Evolutionary conservation across 2,888 invertebrate species (phyloP), one percentile per base, ranked within the genome.

Genomic region (Eulithis prunata): DNA sequence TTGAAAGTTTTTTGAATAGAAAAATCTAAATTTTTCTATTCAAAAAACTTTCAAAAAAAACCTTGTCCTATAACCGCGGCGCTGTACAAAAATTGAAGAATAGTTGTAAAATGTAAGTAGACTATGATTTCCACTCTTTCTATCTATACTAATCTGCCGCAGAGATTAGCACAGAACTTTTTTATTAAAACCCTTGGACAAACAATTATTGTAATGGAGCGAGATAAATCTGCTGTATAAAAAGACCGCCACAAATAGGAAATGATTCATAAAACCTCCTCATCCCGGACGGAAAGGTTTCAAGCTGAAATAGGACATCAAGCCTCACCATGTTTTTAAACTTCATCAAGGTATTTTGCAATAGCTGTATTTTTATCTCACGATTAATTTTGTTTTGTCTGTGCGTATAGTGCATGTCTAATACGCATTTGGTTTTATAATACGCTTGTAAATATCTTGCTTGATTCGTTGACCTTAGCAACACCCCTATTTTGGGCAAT

Each of bases 151-250:
- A 78, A 73, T 57, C 62, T 55, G 68, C 57, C 73, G 64, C 4
- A 38, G 68, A 75, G 79, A 81, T 83, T 83, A 81, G 74, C 76
- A 60, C 57, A 8, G 69, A 74, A 77, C 76, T 76, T 80, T 83
- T 84, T 88, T 82, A 85, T 79, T 81, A 84, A 81, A 87, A 79
- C 78, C 81, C 79, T 80, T 75, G 64, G 75, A 80, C 78, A 81
- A 83, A 21, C 21, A 21, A 41, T 41, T 41, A 8, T 85, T 79
- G 81, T 79, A 73, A 76, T 69, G 75, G 78, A 78, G 80, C 79
- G 75, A 76, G 85, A 86, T 87, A 57, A 68, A 73, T 75, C 76
- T 66, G 38, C 41, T 71, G 80, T 90, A 91, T 90, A 90, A 89
- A 89, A 86, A 82, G 84, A 76, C 74, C 57, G 70, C 66, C 64